These are phyloP conservation scores for Mesocentrotus franciscanus DNA, from an alignment of 53 echinoderm and acorn worm genomes.

Conservation along the genomic window DNA sequence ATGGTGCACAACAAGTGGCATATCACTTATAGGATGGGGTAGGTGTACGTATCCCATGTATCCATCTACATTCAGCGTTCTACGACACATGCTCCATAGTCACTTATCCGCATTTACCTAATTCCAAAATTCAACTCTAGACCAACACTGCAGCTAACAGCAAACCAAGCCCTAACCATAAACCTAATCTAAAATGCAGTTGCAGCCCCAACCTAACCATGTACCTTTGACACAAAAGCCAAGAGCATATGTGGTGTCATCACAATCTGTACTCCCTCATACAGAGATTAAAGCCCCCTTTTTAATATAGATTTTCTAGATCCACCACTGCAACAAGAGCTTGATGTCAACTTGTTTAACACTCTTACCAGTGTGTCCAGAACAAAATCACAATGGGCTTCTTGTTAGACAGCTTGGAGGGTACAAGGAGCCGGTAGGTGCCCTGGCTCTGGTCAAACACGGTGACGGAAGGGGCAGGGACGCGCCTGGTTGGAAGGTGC, in stretches of 20 bases:
- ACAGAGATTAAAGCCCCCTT: neutral
- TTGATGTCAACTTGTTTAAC: neutral
- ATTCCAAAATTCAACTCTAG: too few species aligned
- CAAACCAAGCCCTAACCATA: too few species aligned
- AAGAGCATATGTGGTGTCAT: too few species aligned
- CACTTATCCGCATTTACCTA: too few species aligned
- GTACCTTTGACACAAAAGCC: too few species aligned
- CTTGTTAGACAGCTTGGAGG: constrained; percentile 87
- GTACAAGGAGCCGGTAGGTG: constrained; percentile 77
- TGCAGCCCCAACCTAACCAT: too few species aligned
- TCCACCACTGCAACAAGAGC: neutral
- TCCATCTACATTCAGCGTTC: neutral
- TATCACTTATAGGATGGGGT: neutral
- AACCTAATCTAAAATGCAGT: too few species aligned
- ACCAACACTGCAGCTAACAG: too few species aligned
- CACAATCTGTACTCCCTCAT: too few species aligned
- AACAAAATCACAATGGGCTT: constrained; percentile 84
- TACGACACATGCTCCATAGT: too few species aligned
- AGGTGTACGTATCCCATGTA: neutral
- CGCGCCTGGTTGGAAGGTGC: constrained; percentile 68
- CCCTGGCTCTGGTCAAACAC: constrained; percentile 81
- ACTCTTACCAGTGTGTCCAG: constrained; percentile 89
- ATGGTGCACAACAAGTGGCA: neutral
- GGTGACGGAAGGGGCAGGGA: constrained; percentile 88
- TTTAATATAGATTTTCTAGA: neutral